Conservation (phyloP, 2,113 vertebrate genomes). For the Engraulis encrasicolus region DNA sequence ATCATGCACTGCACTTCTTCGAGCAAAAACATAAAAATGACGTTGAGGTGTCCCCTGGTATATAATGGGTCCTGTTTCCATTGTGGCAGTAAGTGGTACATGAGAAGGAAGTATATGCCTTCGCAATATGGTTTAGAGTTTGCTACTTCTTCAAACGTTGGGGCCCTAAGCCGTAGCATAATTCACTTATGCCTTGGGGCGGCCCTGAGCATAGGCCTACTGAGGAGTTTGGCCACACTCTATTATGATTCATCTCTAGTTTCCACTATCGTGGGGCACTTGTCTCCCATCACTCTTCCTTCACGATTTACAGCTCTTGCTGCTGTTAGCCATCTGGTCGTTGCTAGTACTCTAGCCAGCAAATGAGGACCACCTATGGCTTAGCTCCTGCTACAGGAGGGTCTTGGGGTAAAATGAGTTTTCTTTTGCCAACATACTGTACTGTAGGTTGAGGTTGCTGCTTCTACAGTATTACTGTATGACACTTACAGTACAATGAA, state of each 20-base stretch:
- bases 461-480: too few species aligned
- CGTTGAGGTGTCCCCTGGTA: too few species aligned
- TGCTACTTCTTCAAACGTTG: too few species aligned
- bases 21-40: too few species aligned
- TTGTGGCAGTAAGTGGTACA: too few species aligned
- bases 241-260: neutral
- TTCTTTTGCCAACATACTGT: conserved; percentile 5
- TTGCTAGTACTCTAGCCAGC: neutral
- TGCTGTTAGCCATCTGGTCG: conserved; percentile 19
- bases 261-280: conserved; percentile 8
- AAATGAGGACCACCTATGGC: conserved; percentile 7
- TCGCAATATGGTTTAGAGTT: too few species aligned
- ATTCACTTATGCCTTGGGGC: too few species aligned
- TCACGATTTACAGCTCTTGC: conserved; percentile 5
- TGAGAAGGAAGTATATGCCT: too few species aligned
- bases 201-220: too few species aligned
- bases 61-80: too few species aligned
- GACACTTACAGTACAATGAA: neutral
- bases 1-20: too few species aligned
- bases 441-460: conserved; percentile 12
- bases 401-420: conserved; percentile 5
- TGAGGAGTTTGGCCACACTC: neutral
- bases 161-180: too few species aligned
- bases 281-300: conserved; percentile 8
- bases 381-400: neutral